Percentiles rank a stretch among this genome's conserved stretches.
phyloP scores from a whole-genome alignment of 2,888 invertebrate species.

The Catocala sponsa region DNA sequence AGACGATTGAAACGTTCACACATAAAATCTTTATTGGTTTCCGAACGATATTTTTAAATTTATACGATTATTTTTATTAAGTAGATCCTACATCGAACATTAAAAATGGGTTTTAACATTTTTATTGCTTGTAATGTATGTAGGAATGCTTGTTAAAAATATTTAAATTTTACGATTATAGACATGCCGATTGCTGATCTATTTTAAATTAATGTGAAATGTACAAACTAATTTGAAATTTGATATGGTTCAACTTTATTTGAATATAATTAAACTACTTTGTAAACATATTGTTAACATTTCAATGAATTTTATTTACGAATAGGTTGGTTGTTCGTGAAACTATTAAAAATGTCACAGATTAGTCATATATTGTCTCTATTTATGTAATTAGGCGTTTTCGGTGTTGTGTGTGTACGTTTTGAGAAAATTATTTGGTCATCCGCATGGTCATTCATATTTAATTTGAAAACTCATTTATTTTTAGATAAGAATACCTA shows the following conservation, averaged over 20 bases:
- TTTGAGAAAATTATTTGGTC: conserved; percentile 16
- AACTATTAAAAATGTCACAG: neutral
- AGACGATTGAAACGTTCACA: conserved; percentile 53
- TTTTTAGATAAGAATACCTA: conserved; percentile 29
- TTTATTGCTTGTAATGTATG: conserved; percentile 21
- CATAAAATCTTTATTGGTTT: conserved; percentile 55
- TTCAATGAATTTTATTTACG: neutral
- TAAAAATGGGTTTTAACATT: conserved; percentile 26
- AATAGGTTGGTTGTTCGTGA: neutral
- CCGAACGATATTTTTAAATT: conserved; percentile 45
- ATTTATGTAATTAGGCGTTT: conserved; percentile 8
- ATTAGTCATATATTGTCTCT: neutral
- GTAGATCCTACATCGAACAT: conserved; percentile 33
- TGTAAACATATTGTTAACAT: conserved; percentile 5
- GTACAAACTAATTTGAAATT: conserved; percentile 7
- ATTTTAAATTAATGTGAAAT: conserved; percentile 14
- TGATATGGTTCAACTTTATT: conserved; percentile 12
- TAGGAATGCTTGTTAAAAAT: conserved; percentile 17
- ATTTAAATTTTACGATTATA: conserved; percentile 14
- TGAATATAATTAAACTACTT: conserved; percentile 4
- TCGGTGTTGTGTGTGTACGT: conserved; percentile 20
- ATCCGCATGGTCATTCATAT: conserved; percentile 26
- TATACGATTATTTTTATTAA: conserved; percentile 38
- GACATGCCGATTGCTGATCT: conserved; percentile 14
- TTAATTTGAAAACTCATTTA: conserved; percentile 40